Conservation (phyloP, 2,797 vertebrate species). For the Girardinus metallicus region DNA sequence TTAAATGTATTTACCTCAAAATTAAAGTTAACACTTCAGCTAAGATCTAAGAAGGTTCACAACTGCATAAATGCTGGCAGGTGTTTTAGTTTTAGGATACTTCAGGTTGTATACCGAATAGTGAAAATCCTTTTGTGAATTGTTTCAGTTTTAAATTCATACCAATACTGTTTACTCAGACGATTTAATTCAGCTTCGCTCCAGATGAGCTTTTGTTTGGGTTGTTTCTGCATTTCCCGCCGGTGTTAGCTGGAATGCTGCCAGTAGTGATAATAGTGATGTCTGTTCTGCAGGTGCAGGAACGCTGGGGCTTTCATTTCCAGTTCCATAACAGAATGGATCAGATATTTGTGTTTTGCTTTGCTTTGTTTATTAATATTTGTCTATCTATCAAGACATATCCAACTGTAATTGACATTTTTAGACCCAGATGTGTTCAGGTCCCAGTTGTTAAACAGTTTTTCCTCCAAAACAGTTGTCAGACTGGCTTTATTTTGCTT, state of each 20-base stretch:
- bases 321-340: not conserved
- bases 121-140: not conserved
- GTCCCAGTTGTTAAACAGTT: not conserved
- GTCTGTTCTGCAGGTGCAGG: not conserved
- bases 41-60: not conserved
- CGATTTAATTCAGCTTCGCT: not conserved
- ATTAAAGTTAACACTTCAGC: not conserved
- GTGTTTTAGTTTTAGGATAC: not conserved
- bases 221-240: not conserved
- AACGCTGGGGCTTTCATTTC: not conserved
- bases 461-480: not conserved
- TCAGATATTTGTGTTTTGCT: not conserved
- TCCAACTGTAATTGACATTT: not conserved
- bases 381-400: not conserved
- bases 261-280: not conserved
- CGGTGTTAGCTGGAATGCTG: not conserved
- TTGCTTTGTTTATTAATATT: not conserved
- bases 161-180: not conserved
- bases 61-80: not conserved
- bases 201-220: conserved; percentile 1
- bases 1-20: not conserved
- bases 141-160: not conserved
- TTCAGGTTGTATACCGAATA: not conserved
- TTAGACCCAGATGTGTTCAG: not conserved
- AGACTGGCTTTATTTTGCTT: not conserved